Conservation (phyloP, 2,888 invertebrate genomes). For the Orthosia cruda region DNA sequence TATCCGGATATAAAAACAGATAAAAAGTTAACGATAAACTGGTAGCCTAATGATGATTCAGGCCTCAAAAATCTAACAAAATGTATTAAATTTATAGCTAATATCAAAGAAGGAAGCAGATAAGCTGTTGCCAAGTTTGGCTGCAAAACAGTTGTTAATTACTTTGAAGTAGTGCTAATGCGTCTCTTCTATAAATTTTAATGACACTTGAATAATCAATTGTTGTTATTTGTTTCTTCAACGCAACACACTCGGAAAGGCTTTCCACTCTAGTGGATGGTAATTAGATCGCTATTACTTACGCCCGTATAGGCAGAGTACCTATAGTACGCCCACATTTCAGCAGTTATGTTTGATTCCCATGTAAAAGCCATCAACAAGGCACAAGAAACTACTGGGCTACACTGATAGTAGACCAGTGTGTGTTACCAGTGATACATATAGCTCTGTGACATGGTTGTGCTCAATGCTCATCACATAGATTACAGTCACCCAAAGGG, state of each 20-base stretch:
- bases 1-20: no score
- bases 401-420: background rate
- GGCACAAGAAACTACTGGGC: no score
- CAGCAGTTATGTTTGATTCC: no score
- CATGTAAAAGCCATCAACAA: no score
- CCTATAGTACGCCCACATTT: no score
- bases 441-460: no score
- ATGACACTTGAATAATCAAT: slow-evolving; percentile 27
- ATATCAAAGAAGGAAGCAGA: slow-evolving; percentile 48
- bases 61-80: slow-evolving; percentile 1
- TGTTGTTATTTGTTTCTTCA: slow-evolving; percentile 23
- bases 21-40: background rate
- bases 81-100: background rate
- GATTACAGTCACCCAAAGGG: no score
- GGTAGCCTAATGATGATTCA: background rate
- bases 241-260: slow-evolving; percentile 29
- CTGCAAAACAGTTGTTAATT: slow-evolving; percentile 38
- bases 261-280: background rate
- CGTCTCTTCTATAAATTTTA: slow-evolving; percentile 30
- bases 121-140: slow-evolving; percentile 51
- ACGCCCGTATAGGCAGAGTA: no score
- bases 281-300: background rate
- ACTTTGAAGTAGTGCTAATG: slow-evolving; percentile 54
- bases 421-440: no score
- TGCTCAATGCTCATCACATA: no score